Base-by-base conservation (phyloP, 2,113 vertebrate genomes). In the Nestor notabilis region DNA sequence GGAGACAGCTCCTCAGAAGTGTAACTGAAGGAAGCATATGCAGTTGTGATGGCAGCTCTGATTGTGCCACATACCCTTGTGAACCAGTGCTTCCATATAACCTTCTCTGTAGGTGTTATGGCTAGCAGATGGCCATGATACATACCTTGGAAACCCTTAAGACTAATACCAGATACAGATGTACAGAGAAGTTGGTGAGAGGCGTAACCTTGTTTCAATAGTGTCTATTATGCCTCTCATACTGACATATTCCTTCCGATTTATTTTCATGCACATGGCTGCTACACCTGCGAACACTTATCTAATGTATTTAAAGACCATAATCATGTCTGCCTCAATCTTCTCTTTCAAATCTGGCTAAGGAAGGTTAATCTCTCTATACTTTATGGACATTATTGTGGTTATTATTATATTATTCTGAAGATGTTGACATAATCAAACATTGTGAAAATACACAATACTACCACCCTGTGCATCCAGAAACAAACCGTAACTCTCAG, bases 281-380 rank as follows among this genome's bases (percentile, higher is more conserved):
- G 66, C 9, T 28, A 52, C 50, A 43, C 12, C 21, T n/a, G 25
- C 0, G 0, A 10, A 41, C 20, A 43, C 19, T 63, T 63, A 27
- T 9, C 14, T 39, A 17, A 82, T 35, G 37, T 20, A 55, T 66
- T 63, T 83, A 25, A 68, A 69, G 29, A 55, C 49, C 35, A 35
- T 33, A 41, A 55, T 24, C 52, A n/a, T 2, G 0, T 46, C 47
- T 60, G 21, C 19, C 39, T 60, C 44, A 70, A 7, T 46, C 18
- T 52, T 41, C 31, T 64, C 33, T 78, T 69, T 50, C 53, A 68
- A 46, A 72, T 28, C 56, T 79, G 17, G 12, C n/a, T 83, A 63
- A 77, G 37, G 58, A 60, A 93, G 27, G 52, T 49, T 83, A 77
- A 89, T 17, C 27, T 60, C 50, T 46, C 43, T 47, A 7, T 43